phyloP scores from a whole-genome alignment of 1,140 invertebrate genomes.

The Zaprionus inermis region DNA sequence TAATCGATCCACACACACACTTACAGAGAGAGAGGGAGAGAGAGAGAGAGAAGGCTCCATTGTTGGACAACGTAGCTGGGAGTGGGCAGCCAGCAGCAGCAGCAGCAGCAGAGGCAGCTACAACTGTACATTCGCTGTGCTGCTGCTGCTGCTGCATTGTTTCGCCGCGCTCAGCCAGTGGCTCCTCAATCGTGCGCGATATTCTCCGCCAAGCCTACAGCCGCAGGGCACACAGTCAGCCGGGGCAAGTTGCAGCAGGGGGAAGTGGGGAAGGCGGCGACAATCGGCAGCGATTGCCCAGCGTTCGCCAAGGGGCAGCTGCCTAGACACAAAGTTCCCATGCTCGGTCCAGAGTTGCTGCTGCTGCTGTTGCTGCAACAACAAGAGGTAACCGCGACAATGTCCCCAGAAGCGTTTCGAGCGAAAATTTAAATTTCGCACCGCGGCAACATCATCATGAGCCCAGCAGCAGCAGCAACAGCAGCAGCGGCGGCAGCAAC shows the following conservation, averaged over 20 bases:
- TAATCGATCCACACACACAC: conserved; percentile 72
- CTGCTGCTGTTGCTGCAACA: conserved; percentile 18
- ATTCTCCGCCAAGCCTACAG: conserved; percentile 71
- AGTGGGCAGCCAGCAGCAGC: conserved; percentile 53
- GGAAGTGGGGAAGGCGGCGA: conserved; percentile 19
- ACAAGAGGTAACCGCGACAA: conserved; percentile 41
- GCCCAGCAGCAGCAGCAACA: conserved; percentile 9
- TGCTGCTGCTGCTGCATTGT: conserved; percentile 58
- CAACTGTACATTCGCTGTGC: conserved; percentile 37
- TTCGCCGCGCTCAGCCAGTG: conserved; percentile 56
- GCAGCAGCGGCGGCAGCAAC: conserved; percentile 8
- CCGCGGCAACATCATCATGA: conserved; percentile 52
- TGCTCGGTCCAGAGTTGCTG: conserved; percentile 38
- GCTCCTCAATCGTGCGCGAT: conserved; percentile 67
- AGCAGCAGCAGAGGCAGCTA: conserved; percentile 38
- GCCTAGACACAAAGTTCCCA: conserved; percentile 65
- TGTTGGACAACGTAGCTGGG: conserved; percentile 65
- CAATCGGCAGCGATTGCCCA: conserved; percentile 53
- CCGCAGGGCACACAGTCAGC: conserved; percentile 52
- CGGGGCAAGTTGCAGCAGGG: background rate
- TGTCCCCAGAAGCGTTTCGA: conserved; percentile 81
- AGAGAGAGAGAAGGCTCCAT: conserved; percentile 36
- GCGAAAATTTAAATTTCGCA: conserved; percentile 82
- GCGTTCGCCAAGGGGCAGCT: conserved; percentile 45
- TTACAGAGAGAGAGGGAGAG: conserved; percentile 21